Conservation (phyloP, 2,797 vertebrate species). For the Nannoperca obscura region DNA sequence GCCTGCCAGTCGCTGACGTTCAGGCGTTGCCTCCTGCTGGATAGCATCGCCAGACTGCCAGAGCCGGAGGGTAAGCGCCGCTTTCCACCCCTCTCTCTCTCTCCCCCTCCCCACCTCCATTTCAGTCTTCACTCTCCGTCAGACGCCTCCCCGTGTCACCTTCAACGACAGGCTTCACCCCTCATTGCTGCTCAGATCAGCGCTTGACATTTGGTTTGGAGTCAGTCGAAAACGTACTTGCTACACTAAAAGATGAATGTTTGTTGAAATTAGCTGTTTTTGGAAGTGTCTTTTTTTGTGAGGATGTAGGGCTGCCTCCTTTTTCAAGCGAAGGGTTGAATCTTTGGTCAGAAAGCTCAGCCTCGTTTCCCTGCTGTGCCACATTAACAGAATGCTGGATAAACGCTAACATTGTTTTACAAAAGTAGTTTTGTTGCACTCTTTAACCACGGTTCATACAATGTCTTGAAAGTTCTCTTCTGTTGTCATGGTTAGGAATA, state of each 20-base stretch:
- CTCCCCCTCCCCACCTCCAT: conserved; percentile 43
- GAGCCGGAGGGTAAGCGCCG: conserved; percentile 90
- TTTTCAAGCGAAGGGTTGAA: not conserved
- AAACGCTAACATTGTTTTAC: too few relatives aligned
- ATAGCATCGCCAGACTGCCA: conserved; percentile 93
- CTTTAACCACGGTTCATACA: not conserved
- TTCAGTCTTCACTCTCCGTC: conserved; percentile 58
- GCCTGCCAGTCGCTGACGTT: conserved; percentile 96
- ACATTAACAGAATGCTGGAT: too few relatives aligned
- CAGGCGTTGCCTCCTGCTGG: conserved; percentile 94
- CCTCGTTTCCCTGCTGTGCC: too few relatives aligned
- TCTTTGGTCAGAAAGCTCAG: conserved; percentile 9
- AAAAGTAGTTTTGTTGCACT: not conserved
- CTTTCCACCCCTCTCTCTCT: conserved; percentile 58
- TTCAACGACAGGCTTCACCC: conserved; percentile 54
- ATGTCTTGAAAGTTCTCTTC: not conserved
- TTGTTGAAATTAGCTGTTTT: conserved; percentile 24
- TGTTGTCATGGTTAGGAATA: too few relatives aligned
- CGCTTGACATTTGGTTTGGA: conserved; percentile 36
- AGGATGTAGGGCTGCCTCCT: not conserved
- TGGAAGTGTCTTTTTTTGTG: not conserved
- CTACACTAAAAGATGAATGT: conserved; percentile 10
- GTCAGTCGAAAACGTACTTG: conserved; percentile 21
- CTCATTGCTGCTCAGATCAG: conserved; percentile 42
- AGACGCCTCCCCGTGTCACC: conserved; percentile 69